Base-by-base conservation (phyloP, 2,797 vertebrate genomes). In the Myotis myotis region DNA sequence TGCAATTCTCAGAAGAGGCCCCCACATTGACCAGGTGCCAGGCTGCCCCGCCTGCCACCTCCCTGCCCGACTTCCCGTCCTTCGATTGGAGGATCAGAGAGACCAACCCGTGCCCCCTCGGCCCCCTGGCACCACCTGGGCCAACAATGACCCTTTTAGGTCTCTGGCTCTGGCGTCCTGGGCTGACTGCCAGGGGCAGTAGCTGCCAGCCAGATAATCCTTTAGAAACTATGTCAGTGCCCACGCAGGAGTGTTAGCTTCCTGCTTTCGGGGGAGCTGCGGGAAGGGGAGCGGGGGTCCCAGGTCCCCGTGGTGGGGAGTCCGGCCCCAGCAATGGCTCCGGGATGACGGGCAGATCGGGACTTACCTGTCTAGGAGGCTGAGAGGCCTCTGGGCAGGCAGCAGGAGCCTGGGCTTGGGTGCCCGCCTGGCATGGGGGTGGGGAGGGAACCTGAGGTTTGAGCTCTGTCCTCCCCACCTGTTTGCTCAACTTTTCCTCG, bases 81-180 rank as follows among this genome's bases (percentile, higher is more conserved):
- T 19, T 15, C 0, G n/a, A 38, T 17, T 19, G n/a, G 64, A 74
- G 62, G 7, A 25, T 53, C 22, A 2, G 60, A 38, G 49, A 33
- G 36, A n/a, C 66, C 74, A 47, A 6, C n/a, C 64, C 2, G 38
- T n/a, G 11, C 3, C 86, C 53, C 68, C 15, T 25, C 0, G 1
- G 19, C 75, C 62, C 11, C 71, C 57, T 30, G 8, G 47, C 57
- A 2, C 57, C 72, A 82, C 91, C 91, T 57, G 80, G 1, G 30
- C 41, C 90, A 88, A 96, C 94, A 96, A 94, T 91, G 95, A 72
- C 83, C 80, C 96, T 95, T 94, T 92, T 15, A 93, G 79, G 78
- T 74, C 57, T n/a, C 25, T 1, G 82, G 66, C 79, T 23, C n/a
- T 5, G 2, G 72, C 0, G 23, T 64, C 80, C 96, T 15, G 62